phyloP scores from a whole-genome alignment of 2,888 invertebrate species.

The Sesia bembeciformis region DNA sequence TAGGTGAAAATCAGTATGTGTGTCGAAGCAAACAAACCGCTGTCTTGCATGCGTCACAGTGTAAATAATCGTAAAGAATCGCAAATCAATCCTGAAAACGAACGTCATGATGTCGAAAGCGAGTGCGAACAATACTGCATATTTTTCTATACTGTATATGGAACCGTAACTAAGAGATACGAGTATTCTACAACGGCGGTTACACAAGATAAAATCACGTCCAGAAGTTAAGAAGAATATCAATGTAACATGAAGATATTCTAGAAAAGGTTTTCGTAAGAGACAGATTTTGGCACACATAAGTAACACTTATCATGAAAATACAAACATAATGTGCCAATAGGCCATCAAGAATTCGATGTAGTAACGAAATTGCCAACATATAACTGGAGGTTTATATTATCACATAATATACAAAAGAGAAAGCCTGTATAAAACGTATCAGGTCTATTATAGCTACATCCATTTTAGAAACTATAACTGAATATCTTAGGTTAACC shows the following conservation, averaged over 20 bases:
- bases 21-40: neutral
- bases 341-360: neutral
- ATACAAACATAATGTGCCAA: too few species aligned
- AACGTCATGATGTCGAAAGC: constrained; percentile 61
- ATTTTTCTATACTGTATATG: constrained; percentile 10
- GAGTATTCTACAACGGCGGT: neutral
- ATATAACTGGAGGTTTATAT: too few species aligned
- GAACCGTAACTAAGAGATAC: constrained; percentile 13
- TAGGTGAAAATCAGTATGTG: neutral
- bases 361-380: too few species aligned
- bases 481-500: constrained; percentile 4
- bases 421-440: neutral
- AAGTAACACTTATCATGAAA: too few species aligned
- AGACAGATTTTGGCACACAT: too few species aligned
- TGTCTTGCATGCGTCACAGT: neutral
- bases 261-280: too few species aligned
- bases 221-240: too few species aligned
- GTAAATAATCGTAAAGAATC: neutral
- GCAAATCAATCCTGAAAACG: constrained; percentile 43
- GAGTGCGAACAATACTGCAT: constrained; percentile 23
- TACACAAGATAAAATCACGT: too few species aligned
- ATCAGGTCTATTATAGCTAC: neutral
- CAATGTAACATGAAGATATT: too few species aligned
- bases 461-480: neutral
- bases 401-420: neutral